Conservation (phyloP, 2,113 vertebrate species). For the Lophius piscatorius region DNA sequence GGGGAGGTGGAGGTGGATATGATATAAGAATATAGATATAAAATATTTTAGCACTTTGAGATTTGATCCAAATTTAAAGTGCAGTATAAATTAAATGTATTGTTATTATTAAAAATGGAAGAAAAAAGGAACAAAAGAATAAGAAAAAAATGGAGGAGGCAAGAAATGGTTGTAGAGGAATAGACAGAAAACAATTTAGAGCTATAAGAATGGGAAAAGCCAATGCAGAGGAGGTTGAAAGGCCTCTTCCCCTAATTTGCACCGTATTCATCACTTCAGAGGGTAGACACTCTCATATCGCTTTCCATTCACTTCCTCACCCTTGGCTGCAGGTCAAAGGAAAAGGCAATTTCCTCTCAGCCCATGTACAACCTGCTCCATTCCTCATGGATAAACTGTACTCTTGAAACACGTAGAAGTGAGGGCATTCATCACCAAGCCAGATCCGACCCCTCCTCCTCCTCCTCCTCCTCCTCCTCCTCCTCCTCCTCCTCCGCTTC, state of each 20-base stretch:
- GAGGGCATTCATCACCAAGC: slow-evolving; percentile 72
- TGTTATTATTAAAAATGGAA: slow-evolving; percentile 16
- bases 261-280: slow-evolving; percentile 66
- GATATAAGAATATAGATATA: slow-evolving; percentile 21
- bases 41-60: no score
- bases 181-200: slow-evolving; percentile 60
- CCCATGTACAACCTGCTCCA: slow-evolving; percentile 58
- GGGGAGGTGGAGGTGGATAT: slow-evolving; percentile 1
- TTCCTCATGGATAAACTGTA: slow-evolving; percentile 76
- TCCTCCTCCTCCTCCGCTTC: slow-evolving; percentile 34
- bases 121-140: slow-evolving; percentile 24
- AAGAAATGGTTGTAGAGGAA: slow-evolving; percentile 31
- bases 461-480: slow-evolving; percentile 3
- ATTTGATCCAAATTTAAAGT: no score
- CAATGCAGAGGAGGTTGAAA: slow-evolving; percentile 59
- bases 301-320: slow-evolving; percentile 67
- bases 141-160: slow-evolving; percentile 30
- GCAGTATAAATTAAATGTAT: no score
- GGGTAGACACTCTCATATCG: slow-evolving; percentile 62
- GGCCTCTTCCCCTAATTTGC: slow-evolving; percentile 67
- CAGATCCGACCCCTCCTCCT: slow-evolving; percentile 2
- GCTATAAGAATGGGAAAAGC: slow-evolving; percentile 34
- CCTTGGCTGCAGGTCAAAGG: slow-evolving; percentile 68
- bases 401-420: slow-evolving; percentile 66
- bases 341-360: slow-evolving; percentile 72